A percentile compares a stretch with the other conserved stretches of the same genome.
These are phyloP conservation scores for Lophura nycthemera DNA, from an alignment of 2,113 vertebrate species.

Conservation along the genomic window DNA sequence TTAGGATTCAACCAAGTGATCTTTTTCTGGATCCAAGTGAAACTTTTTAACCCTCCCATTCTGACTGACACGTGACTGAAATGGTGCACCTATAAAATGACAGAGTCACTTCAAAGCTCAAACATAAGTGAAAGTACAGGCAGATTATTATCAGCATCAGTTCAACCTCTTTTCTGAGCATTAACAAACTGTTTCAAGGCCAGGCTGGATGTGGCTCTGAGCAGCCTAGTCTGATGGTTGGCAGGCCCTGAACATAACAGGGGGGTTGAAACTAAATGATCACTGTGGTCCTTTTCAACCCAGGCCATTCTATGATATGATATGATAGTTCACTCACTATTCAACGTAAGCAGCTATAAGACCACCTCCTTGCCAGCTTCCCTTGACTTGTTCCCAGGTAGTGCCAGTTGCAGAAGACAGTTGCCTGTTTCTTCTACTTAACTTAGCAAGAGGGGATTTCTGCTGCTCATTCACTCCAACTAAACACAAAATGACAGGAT, in stretches of 20 bases:
- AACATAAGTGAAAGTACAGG: background rate
- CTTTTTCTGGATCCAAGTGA: background rate
- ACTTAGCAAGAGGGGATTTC: background rate
- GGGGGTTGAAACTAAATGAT: no score
- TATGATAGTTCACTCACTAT: background rate
- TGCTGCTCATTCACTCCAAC: accelerated
- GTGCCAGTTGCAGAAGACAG: background rate
- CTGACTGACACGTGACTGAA: background rate
- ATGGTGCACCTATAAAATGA: accelerated
- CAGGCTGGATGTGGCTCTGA: no score
- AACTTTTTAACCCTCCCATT: background rate
- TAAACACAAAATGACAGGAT: background rate
- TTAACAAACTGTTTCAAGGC: background rate
- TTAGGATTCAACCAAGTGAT: background rate
- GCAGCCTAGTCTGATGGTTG: no score
- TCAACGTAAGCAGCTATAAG: background rate
- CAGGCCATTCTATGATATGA: no score
- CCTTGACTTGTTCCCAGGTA: background rate
- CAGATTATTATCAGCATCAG: background rate
- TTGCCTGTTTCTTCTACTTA: background rate
- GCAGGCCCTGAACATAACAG: no score
- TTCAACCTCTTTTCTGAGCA: background rate
- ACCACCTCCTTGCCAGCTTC: background rate
- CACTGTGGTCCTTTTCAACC: no score
- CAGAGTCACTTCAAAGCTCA: conserved; percentile 4